Evolutionary conservation across 2,797 vertebrate species (phyloP), one percentile per base, ranked within the genome.

Genomic region (Meriones psammophilus): DNA sequence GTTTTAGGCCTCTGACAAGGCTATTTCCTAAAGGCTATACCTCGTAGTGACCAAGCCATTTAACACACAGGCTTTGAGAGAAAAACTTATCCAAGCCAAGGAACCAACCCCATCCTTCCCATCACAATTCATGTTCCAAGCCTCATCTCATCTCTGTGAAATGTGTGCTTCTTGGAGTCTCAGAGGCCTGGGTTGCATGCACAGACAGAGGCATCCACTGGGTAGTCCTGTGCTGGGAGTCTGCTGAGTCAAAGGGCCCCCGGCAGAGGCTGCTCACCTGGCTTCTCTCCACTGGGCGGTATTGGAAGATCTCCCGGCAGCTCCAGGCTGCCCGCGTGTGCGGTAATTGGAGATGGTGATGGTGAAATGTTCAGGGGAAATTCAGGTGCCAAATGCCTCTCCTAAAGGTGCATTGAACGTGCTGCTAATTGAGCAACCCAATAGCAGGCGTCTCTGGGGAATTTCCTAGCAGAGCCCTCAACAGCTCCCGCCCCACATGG

Each of bases 381-480:
- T 84, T 77, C 79, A 30, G 94, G 91, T 94, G 94, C 95, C 94
- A 96, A 95, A 97, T 96, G 95, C 96, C 94, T 97, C 97, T 97
- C 95, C 95, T 97, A 94, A 80, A 97, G 97, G 96, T 79, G 88
- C 87, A 42, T 85, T 97, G 85, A 91, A 96, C 79, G 77, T 46
- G 22, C 60, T 92, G 79, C 91, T 92, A 96, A 96, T 58, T 89
- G 88, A 96, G 33, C 71, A 97, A 94, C 88, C 66, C 80, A 92
- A 84, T 68, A 96, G 89, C 89, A 97, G 83, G 71, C 85, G 39
- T 36, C 79, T 92, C 69, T 60, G 87, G 88, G 94, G 90, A 96
- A 76, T 86, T 96, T 97, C 97, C 56, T 94, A 88, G 94, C 9
- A 95, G n/a, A 94, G 94, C 71, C 39, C 76, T 9, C 36, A 1